These are phyloP conservation scores for Cephus nigrinus DNA, from an alignment of 2,888 invertebrate genomes.

Conservation along the genomic window DNA sequence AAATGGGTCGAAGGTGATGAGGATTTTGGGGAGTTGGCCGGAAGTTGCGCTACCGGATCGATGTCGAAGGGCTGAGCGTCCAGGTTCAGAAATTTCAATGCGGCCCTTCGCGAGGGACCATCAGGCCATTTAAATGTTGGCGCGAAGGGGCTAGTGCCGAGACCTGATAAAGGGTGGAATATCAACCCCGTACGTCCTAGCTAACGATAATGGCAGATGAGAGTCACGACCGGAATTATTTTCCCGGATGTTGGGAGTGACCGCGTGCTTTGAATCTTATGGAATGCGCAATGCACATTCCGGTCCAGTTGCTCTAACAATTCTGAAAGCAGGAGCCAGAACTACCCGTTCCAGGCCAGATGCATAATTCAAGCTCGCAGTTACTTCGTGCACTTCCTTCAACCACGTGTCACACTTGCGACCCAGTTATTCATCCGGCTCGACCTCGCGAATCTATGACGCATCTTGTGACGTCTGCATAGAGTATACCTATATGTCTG, in stretches of 20 bases:
- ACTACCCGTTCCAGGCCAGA: not conserved
- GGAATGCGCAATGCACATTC: not conserved
- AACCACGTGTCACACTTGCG: not conserved
- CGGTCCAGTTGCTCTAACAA: not conserved
- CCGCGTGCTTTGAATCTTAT: not conserved
- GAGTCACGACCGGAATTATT: not conserved
- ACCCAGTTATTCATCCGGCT: not conserved
- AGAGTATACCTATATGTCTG: conserved; percentile 8
- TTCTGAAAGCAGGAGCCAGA: not conserved
- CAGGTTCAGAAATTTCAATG: not conserved
- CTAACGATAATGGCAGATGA: not conserved
- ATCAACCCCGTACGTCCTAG: not conserved
- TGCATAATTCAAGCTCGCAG: not conserved
- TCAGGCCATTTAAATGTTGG: too few relatives aligned
- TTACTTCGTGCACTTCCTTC: not conserved
- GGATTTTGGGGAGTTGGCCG: not conserved
- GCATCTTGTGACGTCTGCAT: not conserved
- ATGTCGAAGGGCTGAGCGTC: not conserved
- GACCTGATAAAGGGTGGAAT: not conserved
- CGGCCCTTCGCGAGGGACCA: not conserved
- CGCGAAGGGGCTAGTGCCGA: too few relatives aligned
- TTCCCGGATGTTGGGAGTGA: not conserved
- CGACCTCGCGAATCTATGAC: not conserved
- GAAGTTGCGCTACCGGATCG: not conserved
- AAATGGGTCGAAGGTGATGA: not conserved